Evolutionary conservation across 1,140 invertebrate species (phyloP), one percentile per base, ranked within the genome.

Genomic region (Mya arenaria): DNA sequence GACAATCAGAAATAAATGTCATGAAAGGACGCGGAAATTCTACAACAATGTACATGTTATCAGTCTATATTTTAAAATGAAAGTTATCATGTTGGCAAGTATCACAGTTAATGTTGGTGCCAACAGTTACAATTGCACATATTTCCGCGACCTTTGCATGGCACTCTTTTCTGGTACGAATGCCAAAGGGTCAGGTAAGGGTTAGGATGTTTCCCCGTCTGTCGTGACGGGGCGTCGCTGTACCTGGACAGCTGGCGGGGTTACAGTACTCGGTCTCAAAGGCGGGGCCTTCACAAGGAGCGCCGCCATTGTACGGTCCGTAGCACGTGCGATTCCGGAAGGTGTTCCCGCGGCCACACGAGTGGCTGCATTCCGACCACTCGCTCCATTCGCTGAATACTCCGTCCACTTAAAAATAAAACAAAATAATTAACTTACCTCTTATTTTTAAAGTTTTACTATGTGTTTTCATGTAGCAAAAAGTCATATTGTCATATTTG

Each of bases 341-440:
- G 10, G 96, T 94, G 55, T 95, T 94, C 0, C 97, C 98, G 91
- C 97, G 96, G 0, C 97, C 97, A 91, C 98, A 99, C 0, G 96
- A 96, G 0, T 96, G 96, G 85, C 95, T 97, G 93, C 98, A 99
- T 2, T 95, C 94, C 5, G 96, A 95, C 97, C 97, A 99, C 95
- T 36, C 95, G 95, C 4, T 94, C 94, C 73, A 96, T n/a, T 79
- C 69, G 17, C 56, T 62, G 82, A 84, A 91, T 34, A 84, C 71
- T 13, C 90, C 90, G 82, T 90, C 88, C 30, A 91, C 90, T 91
- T 28, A 37, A 82, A 79, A 28, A 58, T 60, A 68, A n/a, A n/a
- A n/a, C n/a, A n/a, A n/a, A n/a, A n/a, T n/a, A n/a, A n/a, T n/a
- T n/a, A n/a, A n/a, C n/a, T n/a, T n/a, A n/a, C n/a, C n/a, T n/a